phyloP scores from a whole-genome alignment of 1,140 invertebrate genomes.

The Apolygus lucorum region DNA sequence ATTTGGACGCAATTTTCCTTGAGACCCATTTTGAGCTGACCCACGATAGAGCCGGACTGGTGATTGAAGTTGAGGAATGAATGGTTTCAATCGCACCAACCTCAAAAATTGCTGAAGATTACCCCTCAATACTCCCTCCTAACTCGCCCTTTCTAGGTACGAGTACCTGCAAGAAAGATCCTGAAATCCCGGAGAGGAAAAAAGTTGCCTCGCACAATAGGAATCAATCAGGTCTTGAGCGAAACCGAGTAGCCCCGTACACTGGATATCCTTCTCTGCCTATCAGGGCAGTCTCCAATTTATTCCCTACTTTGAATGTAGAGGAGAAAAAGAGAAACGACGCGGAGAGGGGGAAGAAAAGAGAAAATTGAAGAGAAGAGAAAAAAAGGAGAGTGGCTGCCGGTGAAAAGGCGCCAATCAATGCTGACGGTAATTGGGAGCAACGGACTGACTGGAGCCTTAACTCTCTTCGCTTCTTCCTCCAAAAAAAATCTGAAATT shows the following conservation, averaged over 20 bases:
- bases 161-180: no score
- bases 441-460: conserved; percentile 6
- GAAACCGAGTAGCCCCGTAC: background rate
- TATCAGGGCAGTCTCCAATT: background rate
- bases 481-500: conserved; percentile 4
- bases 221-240: background rate
- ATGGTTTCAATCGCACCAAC: no score
- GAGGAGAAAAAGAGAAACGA: no score
- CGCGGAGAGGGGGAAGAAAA: background rate
- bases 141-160: no score
- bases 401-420: conserved; percentile 9
- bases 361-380: conserved; percentile 5
- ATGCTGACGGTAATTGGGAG: conserved; percentile 12
- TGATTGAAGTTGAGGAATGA: background rate
- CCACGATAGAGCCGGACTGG: background rate
- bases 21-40: no score
- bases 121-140: no score
- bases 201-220: no score
- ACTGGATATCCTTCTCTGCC: background rate
- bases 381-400: background rate
- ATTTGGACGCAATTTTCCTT: no score
- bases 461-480: background rate
- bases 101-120: no score
- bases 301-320: background rate
- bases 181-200: no score